phyloP scores from a whole-genome alignment of 2,797 vertebrate genomes.

The Myotis pilosus region DNA sequence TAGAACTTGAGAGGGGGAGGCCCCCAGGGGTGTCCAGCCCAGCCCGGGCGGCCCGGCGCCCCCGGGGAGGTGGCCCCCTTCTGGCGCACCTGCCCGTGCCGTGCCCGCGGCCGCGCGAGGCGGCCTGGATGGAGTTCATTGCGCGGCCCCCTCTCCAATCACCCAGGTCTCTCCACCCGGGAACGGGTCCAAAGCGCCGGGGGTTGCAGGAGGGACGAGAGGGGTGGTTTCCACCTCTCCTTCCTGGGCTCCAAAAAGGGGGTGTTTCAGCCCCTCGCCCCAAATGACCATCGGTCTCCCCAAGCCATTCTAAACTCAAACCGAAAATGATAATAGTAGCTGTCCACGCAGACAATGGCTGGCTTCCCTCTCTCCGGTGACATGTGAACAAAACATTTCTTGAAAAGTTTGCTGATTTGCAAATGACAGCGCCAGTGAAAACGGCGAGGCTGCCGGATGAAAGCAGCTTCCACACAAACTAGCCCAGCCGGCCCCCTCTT shows the following conservation, averaged over 20 bases:
- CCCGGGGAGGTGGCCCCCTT: constrained; percentile 19
- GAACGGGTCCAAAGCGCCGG: background rate
- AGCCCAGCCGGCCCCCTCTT: background rate
- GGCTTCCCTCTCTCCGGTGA: background rate
- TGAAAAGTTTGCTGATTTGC: constrained; percentile 64
- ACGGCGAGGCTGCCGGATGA: background rate
- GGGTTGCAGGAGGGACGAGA: too few species aligned
- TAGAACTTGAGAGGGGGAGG: background rate
- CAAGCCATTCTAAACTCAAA: background rate
- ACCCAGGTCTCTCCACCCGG: background rate
- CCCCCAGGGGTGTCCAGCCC: background rate
- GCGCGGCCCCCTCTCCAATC: background rate
- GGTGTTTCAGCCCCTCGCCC: background rate
- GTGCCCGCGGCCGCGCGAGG: background rate
- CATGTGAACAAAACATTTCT: constrained; percentile 24
- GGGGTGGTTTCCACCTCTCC: background rate
- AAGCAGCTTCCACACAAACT: background rate
- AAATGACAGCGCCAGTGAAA: background rate
- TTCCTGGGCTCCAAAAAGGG: background rate
- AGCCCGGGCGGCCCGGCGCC: background rate
- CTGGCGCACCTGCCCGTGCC: constrained; percentile 33
- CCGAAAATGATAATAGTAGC: too few species aligned
- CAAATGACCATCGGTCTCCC: background rate
- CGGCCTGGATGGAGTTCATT: background rate
- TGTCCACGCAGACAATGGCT: background rate